phyloP scores from a whole-genome alignment of 2,113 vertebrate species.

The Rhabdornis inornatus region DNA sequence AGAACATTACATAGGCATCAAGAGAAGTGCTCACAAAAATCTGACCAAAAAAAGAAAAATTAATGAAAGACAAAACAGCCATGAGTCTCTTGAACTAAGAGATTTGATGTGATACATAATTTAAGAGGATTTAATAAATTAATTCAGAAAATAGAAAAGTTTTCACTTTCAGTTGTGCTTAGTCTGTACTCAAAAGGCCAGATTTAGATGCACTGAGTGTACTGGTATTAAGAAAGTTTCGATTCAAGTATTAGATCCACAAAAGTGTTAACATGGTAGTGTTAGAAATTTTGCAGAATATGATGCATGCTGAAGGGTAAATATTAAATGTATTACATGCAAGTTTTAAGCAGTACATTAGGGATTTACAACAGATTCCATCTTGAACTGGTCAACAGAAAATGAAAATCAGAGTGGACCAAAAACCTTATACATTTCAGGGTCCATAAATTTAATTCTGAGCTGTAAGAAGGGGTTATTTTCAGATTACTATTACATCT shows the following conservation, averaged over 20 bases:
- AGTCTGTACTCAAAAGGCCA: slow-evolving; percentile 10
- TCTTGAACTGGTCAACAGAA: not conserved
- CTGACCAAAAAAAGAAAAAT: not conserved
- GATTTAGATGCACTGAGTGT: not conserved
- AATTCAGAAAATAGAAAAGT: slow-evolving; percentile 1
- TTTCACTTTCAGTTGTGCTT: slow-evolving; percentile 20
- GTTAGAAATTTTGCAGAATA: not conserved
- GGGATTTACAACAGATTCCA: not conserved
- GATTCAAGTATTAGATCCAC: not conserved
- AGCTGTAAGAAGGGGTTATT: not conserved
- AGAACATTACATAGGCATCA: not conserved
- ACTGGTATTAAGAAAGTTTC: not conserved
- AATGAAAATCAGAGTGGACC: not conserved
- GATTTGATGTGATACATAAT: slow-evolving; percentile 10
- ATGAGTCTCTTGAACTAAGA: not conserved
- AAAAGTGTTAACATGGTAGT: not conserved
- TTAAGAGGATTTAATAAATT: slow-evolving; percentile 39
- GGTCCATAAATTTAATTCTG: not conserved
- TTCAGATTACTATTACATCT: not conserved
- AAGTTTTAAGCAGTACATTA: not conserved
- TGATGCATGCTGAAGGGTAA: not conserved
- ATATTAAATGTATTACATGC: not conserved
- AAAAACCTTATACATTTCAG: not conserved
- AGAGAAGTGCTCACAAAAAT: slow-evolving; percentile 47
- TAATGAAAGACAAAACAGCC: not conserved